Percentiles rank a stretch among this genome's conserved stretches.
Evolutionary conservation across 2,113 vertebrate species (phyloP).

Genomic region (Macquaria australasica): DNA sequence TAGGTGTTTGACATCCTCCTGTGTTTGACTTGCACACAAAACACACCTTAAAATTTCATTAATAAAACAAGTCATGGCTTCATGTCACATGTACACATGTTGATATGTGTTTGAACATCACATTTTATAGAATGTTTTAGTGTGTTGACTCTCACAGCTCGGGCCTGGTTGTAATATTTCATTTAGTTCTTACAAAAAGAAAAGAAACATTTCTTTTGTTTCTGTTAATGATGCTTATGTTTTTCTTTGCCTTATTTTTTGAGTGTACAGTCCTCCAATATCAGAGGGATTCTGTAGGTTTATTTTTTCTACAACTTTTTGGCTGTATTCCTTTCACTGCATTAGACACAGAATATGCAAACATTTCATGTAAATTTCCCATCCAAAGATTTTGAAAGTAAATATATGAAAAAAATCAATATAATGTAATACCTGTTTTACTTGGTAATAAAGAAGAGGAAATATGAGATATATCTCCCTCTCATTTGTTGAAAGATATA

Average conservation of each 20-base stretch:
- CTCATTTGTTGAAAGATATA: slow-evolving; percentile 47
- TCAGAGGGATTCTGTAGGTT: slow-evolving; percentile 85
- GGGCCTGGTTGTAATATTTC: slow-evolving; percentile 55
- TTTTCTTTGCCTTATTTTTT: slow-evolving; percentile 88
- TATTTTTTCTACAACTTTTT: slow-evolving; percentile 70
- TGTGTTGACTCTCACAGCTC: slow-evolving; percentile 57
- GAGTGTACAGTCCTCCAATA: slow-evolving; percentile 74
- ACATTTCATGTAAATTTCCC: slow-evolving; percentile 87
- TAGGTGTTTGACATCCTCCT: slow-evolving; percentile 63
- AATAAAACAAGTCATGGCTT: slow-evolving; percentile 33
- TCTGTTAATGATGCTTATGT: slow-evolving; percentile 78
- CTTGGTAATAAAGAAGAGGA: slow-evolving; percentile 91
- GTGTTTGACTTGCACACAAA: slow-evolving; percentile 62
- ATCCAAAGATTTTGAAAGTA: slow-evolving; percentile 87
- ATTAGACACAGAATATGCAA: slow-evolving; percentile 93
- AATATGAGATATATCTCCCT: slow-evolving; percentile 14
- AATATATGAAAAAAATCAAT: slow-evolving; percentile 84
- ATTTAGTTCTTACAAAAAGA: slow-evolving; percentile 74
- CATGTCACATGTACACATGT: slow-evolving; percentile 34
- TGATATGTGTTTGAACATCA: slow-evolving; percentile 53
- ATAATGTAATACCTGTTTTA: slow-evolving; percentile 85
- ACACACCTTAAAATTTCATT: slow-evolving; percentile 31
- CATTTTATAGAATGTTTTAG: slow-evolving; percentile 58
- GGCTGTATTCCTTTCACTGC: slow-evolving; percentile 80
- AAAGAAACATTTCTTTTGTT: slow-evolving; percentile 24